phyloP scores from a whole-genome alignment of 2,113 vertebrate species.

The Marmota flaviventris region DNA sequence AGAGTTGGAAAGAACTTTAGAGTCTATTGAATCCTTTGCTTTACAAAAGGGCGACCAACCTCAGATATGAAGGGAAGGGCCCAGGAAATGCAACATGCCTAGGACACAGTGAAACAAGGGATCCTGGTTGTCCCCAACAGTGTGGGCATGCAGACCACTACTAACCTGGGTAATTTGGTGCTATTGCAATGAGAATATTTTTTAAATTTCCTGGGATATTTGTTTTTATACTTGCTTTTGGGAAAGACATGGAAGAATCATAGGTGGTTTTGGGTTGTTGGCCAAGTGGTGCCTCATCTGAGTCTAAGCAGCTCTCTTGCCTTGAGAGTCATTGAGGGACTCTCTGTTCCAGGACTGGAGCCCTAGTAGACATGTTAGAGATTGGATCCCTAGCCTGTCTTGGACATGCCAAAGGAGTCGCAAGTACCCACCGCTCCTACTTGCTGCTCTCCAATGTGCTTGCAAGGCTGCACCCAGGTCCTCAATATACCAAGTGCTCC shows the following conservation, averaged over 20 bases:
- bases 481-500: background rate
- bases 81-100: background rate
- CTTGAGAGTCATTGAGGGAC: background rate
- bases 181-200: background rate
- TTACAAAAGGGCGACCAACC: background rate
- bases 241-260: background rate
- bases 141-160: background rate
- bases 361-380: rapidly evolving
- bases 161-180: background rate
- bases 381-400: background rate
- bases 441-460: background rate
- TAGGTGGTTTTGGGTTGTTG: background rate
- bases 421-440: background rate
- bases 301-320: background rate
- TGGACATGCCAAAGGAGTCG: background rate
- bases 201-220: background rate
- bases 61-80: background rate
- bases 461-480: background rate
- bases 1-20: background rate
- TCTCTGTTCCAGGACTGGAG: background rate
- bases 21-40: background rate
- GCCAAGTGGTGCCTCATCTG: background rate
- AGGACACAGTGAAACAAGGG: background rate
- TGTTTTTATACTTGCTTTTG: background rate
- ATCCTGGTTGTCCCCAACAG: background rate